phyloP scores from a whole-genome alignment of 2,113 vertebrate genomes.

The Embiotoca jacksoni region DNA sequence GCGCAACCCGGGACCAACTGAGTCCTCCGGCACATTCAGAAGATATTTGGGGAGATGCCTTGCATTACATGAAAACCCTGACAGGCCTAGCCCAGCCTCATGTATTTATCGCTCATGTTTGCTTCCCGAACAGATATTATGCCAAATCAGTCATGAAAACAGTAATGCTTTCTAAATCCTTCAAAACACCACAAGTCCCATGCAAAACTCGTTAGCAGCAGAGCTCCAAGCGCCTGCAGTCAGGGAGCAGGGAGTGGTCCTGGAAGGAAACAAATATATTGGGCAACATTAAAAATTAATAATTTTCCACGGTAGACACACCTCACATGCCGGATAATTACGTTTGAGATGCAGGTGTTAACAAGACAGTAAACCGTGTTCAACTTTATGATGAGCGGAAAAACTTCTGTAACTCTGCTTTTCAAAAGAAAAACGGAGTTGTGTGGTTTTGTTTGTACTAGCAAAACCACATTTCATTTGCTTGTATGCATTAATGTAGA shows the following conservation, averaged over 20 bases:
- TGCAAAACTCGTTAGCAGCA: constrained; percentile 32
- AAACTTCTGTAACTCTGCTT: neutral
- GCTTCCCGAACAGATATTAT: neutral
- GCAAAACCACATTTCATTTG: constrained; percentile 4
- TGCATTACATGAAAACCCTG: constrained; percentile 11
- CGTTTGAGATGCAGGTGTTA: constrained; percentile 12
- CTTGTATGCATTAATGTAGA: neutral
- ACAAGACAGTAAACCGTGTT: constrained; percentile 36
- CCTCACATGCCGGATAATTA: constrained; percentile 6
- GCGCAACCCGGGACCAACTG: neutral
- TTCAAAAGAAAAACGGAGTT: no score
- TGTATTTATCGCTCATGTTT: constrained; percentile 1
- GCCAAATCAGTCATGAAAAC: constrained; percentile 6
- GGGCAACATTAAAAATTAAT: constrained; percentile 37
- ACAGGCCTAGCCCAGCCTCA: constrained; percentile 22
- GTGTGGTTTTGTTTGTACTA: constrained; percentile 25
- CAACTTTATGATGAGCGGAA: neutral
- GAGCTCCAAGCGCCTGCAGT: constrained; percentile 14
- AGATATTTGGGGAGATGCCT: constrained; percentile 22
- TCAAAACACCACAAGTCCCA: neutral
- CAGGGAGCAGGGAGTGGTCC: constrained; percentile 48
- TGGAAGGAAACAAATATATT: constrained; percentile 51
- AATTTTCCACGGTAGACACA: constrained; percentile 33
- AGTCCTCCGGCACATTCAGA: constrained; percentile 19
- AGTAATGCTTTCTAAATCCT: constrained; percentile 2